A percentile compares a stretch with the other conserved stretches of the same genome.
These are phyloP conservation scores for Excalfactoria chinensis DNA, from an alignment of 2,113 vertebrate genomes.

Conservation along the genomic window DNA sequence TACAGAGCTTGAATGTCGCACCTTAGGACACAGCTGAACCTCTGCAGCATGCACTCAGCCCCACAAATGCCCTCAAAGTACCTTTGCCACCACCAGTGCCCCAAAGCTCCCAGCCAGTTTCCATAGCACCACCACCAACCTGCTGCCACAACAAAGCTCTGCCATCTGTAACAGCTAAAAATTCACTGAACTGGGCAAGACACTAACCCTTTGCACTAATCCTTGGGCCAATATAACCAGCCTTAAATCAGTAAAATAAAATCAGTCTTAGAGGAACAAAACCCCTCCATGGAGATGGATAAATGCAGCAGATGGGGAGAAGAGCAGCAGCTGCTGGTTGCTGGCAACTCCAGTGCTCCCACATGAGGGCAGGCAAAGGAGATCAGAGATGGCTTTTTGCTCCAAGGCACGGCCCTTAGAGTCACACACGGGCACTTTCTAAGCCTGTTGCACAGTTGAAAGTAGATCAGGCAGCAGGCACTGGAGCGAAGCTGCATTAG, in stretches of 20 bases:
- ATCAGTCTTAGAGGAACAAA: neutral
- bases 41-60: neutral
- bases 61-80: neutral
- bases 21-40: neutral
- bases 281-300: accelerated
- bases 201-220: neutral
- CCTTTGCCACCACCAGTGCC: neutral
- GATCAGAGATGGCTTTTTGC: neutral
- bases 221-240: neutral
- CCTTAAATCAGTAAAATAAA: neutral
- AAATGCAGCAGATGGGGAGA: neutral
- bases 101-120: neutral
- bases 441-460: neutral
- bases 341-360: neutral
- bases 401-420: neutral
- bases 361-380: neutral
- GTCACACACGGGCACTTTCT: neutral
- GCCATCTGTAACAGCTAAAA: neutral
- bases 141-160: neutral
- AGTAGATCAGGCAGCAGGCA: neutral
- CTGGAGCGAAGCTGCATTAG: neutral
- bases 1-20: neutral
- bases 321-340: neutral
- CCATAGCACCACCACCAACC: neutral
- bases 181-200: neutral